Conservation (phyloP, 2,797 vertebrate species). For the Potorous gilbertii region DNA sequence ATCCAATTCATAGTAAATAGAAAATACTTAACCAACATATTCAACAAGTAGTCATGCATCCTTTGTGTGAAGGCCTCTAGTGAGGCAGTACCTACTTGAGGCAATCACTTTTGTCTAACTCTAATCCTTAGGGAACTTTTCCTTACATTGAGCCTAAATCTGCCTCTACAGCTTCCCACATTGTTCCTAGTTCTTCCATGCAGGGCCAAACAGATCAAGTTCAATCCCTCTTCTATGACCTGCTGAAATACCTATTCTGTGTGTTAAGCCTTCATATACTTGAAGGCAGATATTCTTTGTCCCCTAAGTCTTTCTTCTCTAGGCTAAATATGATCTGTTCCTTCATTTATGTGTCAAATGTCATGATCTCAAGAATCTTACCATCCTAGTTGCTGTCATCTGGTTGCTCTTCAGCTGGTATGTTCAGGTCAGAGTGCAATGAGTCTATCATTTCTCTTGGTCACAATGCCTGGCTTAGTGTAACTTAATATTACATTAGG, state of each 20-base stretch:
- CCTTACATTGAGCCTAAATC: background rate
- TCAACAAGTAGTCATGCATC: background rate
- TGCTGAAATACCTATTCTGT: background rate
- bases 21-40: background rate
- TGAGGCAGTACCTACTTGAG: background rate
- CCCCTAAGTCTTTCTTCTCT: background rate
- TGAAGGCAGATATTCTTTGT: background rate
- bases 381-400: background rate
- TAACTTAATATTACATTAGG: background rate
- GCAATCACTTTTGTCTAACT: background rate
- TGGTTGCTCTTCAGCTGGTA: background rate
- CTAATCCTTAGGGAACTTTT: background rate
- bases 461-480: background rate
- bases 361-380: background rate
- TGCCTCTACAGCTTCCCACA: background rate
- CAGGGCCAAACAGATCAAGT: background rate
- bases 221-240: background rate
- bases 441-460: background rate
- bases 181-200: background rate
- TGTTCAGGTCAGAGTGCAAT: background rate
- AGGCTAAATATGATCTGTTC: background rate
- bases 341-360: background rate
- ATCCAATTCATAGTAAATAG: background rate
- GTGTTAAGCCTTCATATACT: background rate
- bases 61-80: background rate